Evolutionary conservation across 2,888 invertebrate genomes (phyloP).

Genomic region (Marronus borbonicus): DNA sequence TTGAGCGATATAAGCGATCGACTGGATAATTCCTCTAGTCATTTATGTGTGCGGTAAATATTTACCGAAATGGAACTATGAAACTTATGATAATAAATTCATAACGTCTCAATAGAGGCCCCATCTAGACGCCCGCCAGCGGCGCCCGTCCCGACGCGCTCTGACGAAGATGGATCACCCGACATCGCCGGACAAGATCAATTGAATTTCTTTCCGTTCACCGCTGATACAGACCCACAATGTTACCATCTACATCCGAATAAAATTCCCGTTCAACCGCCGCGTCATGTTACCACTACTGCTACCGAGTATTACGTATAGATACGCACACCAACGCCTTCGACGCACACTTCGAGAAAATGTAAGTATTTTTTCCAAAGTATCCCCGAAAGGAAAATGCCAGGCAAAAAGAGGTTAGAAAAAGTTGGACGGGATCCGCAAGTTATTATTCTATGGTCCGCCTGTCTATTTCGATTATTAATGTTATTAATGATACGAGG

Average conservation of each 20-base stretch:
- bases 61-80: constrained; percentile 58
- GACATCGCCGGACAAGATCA: constrained; percentile 73
- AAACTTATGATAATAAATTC: constrained; percentile 66
- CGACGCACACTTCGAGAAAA: constrained; percentile 2
- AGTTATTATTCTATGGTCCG: constrained; percentile 38
- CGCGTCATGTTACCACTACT: background rate
- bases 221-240: constrained; percentile 57
- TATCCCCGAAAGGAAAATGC: background rate
- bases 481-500: constrained; percentile 22
- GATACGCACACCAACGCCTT: constrained; percentile 14
- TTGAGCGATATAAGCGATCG: constrained; percentile 24
- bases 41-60: constrained; percentile 57
- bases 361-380: constrained; percentile 38
- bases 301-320: background rate
- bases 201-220: constrained; percentile 74
- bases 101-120: constrained; percentile 67
- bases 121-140: constrained; percentile 63
- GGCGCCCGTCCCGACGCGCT: constrained; percentile 64
- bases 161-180: constrained; percentile 73
- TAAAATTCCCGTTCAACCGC: constrained; percentile 54
- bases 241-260: constrained; percentile 59
- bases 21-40: constrained; percentile 34
- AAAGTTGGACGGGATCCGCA: constrained; percentile 24
- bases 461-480: constrained; percentile 6
- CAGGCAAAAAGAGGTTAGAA: constrained; percentile 13